Conservation (phyloP, 2,888 invertebrate genomes). For the Actias luna region DNA sequence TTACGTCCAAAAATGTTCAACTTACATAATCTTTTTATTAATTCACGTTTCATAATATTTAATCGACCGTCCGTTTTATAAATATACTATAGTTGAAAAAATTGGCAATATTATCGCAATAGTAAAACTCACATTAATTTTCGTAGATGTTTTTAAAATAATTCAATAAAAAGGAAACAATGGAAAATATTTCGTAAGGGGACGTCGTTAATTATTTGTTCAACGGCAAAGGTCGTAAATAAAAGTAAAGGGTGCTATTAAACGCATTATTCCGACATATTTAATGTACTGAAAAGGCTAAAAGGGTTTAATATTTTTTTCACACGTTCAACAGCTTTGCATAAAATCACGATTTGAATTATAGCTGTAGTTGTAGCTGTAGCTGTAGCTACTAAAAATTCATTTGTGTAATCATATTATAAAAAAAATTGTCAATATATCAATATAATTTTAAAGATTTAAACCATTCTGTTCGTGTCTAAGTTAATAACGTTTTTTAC, state of each 20-base stretch:
- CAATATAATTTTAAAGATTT: background rate
- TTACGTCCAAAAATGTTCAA: too few relatives aligned
- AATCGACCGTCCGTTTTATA: background rate
- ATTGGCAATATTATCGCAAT: background rate
- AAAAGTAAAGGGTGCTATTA: conserved; percentile 79
- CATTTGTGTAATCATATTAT: conserved; percentile 52
- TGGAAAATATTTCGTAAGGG: conserved; percentile 58
- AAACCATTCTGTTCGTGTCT: background rate
- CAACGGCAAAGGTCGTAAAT: conserved; percentile 69
- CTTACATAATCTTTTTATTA: too few relatives aligned
- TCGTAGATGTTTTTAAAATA: background rate
- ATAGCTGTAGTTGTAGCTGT: too few relatives aligned
- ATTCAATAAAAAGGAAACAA: conserved; percentile 44
- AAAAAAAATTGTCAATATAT: background rate
- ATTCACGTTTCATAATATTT: background rate
- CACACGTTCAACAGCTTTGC: conserved; percentile 71
- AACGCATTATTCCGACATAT: conserved; percentile 79
- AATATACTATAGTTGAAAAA: background rate
- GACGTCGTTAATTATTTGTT: conserved; percentile 75
- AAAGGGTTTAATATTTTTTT: conserved; percentile 64
- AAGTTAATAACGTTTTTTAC: background rate
- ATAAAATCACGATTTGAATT: conserved; percentile 64
- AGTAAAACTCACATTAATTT: conserved; percentile 5
- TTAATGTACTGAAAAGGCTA: conserved; percentile 78
- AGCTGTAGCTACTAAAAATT: conserved; percentile 63